Evolutionary conservation across 92 coral and sea anemone genomes (phyloP), one percentile per base, ranked within the genome.

Genomic region (Diadumene lineata): DNA sequence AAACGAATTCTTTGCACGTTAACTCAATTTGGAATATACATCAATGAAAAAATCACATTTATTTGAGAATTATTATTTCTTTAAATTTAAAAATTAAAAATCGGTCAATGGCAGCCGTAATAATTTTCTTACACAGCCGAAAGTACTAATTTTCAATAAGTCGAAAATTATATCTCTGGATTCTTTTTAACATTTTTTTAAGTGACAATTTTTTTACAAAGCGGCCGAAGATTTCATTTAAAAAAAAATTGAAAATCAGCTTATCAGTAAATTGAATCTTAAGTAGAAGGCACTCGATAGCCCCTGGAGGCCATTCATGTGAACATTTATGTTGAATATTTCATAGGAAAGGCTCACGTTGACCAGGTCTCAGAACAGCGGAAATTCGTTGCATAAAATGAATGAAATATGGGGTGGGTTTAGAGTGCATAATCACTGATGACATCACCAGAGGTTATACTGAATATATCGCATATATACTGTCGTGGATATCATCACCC

Each of bases 281-380:
- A 34, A 72, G 53, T 32, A 29, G 51, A 44, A 57, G 64, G 1
- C 68, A 50, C 77, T 56, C 29, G 13, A 72, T 56, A 19, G 38
- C 50, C 48, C 50, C 28, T 72, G 66, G 50, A 28, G 0, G 64
- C 28, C 55, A 27, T 38, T 7, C 48, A 38, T 13, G 48, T 38
- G 8, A 72, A 72, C 31, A 38, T 61, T 53, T 38, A n/a, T 72
- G 77, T 56, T 72, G 32, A 72, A 72, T 72, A 62, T 72, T 72
- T 72, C 65, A 72, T 72, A 7, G 50, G 48, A 38, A 15, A 43
- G 22, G 50, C 22, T 17, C 24, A 32, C 66, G 51, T 72, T 46
- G 13, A 33, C 77, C 66, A 66, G 66, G 58, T 72, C 57, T n/a
- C 22, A 19, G 32, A 0, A 25, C 22, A 66, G 43, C 77, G 77